Conservation (phyloP, 2,888 invertebrate genomes). For the Lepidonotus clava region DNA sequence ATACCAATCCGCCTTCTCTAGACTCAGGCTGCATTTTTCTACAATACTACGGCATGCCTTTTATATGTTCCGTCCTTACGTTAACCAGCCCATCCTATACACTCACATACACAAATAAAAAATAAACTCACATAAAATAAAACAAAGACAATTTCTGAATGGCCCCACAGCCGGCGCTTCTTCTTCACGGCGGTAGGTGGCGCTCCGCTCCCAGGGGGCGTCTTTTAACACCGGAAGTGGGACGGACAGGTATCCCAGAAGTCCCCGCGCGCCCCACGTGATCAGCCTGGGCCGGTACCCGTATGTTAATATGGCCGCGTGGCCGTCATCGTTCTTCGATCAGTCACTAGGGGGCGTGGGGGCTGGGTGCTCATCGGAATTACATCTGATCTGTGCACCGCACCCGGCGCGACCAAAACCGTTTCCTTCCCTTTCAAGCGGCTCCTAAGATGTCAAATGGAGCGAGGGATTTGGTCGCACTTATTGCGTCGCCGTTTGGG, state of each 20-base stretch:
- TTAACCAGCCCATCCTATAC: background rate
- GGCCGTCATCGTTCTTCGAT: slow-evolving; percentile 20
- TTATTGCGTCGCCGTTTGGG: background rate
- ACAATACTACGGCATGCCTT: too few species aligned
- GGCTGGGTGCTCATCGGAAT: background rate
- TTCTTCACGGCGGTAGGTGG: background rate
- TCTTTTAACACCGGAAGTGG: slow-evolving; percentile 3
- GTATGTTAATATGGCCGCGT: slow-evolving; percentile 39
- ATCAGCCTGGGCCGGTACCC: background rate
- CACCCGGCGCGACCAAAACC: background rate
- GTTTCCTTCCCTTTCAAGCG: background rate
- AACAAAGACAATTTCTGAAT: too few species aligned
- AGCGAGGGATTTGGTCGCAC: background rate
- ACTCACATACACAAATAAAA: background rate
- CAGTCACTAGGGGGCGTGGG: background rate
- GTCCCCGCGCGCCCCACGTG: too few species aligned
- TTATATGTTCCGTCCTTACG: too few species aligned
- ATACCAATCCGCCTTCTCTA: too few species aligned
- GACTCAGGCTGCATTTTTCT: too few species aligned
- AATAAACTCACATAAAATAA: too few species aligned
- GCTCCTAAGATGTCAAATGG: slow-evolving; percentile 10
- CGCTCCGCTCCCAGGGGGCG: background rate
- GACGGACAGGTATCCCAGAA: background rate
- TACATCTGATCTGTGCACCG: background rate
- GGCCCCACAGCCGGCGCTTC: background rate